Percentiles rank a stretch among this genome's conserved stretches.
These are phyloP conservation scores for Lithobates sylvaticus DNA, from an alignment of 2,797 vertebrate species.

Conservation along the genomic window DNA sequence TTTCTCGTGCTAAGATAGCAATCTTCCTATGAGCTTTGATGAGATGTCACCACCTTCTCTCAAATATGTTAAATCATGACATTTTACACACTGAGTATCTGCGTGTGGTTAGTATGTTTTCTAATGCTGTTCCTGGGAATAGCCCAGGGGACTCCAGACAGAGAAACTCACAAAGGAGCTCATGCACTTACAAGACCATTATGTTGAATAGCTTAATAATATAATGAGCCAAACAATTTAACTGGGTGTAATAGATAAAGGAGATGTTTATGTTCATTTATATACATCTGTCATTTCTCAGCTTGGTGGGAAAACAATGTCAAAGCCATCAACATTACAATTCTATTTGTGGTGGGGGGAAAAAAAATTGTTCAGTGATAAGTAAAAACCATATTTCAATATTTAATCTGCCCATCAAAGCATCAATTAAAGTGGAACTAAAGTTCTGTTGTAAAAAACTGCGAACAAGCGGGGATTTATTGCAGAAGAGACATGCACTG, in stretches of 20 bases:
- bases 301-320: neutral
- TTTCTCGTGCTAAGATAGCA: neutral
- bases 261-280: neutral
- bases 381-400: neutral
- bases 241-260: conserved; percentile 7
- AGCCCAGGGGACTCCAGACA: conserved; percentile 11
- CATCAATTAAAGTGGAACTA: too few species aligned
- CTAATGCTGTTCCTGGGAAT: neutral
- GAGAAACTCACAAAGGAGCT: neutral
- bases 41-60: conserved; percentile 32
- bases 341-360: neutral
- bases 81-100: conserved; percentile 25
- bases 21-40: conserved; percentile 31
- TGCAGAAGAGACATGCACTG: too few species aligned
- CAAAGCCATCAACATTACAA: neutral
- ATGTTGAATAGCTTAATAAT: neutral
- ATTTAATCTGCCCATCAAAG: too few species aligned
- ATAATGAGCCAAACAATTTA: conserved; percentile 7
- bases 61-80: conserved; percentile 30
- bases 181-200: neutral
- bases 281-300: neutral
- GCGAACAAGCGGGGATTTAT: too few species aligned
- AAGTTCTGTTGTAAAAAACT: too few species aligned
- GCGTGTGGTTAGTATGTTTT: conserved; percentile 26
- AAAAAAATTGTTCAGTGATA: too few species aligned